Percentiles rank a stretch among this genome's conserved stretches.
These are phyloP conservation scores for Steatornis caripensis DNA, from an alignment of 2,113 vertebrate genomes.

Conservation along the genomic window DNA sequence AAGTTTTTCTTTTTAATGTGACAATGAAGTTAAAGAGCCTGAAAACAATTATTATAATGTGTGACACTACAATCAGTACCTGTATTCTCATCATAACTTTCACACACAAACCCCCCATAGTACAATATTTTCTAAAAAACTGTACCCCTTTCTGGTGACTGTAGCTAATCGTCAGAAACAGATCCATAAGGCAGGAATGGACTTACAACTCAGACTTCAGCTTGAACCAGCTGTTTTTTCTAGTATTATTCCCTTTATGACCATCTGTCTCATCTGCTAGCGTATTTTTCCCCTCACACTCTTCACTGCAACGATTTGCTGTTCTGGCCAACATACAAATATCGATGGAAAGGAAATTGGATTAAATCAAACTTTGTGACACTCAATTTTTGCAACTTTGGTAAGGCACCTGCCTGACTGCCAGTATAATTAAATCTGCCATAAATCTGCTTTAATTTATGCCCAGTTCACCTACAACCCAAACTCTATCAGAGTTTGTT, in stretches of 20 bases:
- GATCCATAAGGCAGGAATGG: not conserved
- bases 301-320: not conserved
- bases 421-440: not conserved
- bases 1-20: not conserved
- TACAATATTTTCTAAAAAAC: not conserved
- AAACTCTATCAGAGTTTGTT: not conserved
- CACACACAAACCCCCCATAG: not conserved
- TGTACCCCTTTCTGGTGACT: not conserved
- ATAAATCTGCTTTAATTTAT: not conserved
- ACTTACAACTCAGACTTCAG: constrained; percentile 7
- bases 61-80: not conserved
- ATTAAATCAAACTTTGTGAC: not conserved
- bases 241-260: not conserved
- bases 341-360: not conserved
- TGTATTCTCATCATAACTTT: not conserved
- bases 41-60: not conserved
- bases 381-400: not conserved
- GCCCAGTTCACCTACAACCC: not conserved
- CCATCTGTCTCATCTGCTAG: constrained; percentile 38
- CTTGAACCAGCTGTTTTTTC: not conserved
- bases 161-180: not conserved
- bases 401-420: not conserved
- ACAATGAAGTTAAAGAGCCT: not conserved
- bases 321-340: not conserved
- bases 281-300: not conserved